Evolutionary conservation across 2,797 vertebrate species (phyloP).

Genomic region (Amblyraja radiata): DNA sequence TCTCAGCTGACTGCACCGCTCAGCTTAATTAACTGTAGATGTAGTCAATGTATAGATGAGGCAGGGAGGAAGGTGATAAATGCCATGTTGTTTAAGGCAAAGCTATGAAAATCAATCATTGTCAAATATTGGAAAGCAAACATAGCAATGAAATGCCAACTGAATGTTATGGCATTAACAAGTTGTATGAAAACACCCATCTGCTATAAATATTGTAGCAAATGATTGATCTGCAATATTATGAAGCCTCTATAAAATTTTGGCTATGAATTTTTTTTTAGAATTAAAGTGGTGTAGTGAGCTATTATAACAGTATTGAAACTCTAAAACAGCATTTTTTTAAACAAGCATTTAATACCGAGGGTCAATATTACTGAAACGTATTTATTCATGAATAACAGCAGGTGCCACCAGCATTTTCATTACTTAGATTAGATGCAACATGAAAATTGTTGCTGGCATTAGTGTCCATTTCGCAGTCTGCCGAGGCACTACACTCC

Average conservation of each 20-base stretch:
- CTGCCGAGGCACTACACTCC: neutral
- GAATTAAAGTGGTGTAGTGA: neutral
- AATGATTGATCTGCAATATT: neutral
- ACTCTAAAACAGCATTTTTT: neutral
- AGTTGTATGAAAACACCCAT: neutral
- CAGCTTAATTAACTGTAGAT: neutral
- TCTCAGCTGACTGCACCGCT: neutral
- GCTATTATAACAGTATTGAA: neutral
- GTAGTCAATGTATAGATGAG: too few relatives aligned
- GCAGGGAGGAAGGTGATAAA: neutral
- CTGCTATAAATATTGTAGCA: neutral
- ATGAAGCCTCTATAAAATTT: slow-evolving; percentile 1
- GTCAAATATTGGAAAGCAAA: neutral
- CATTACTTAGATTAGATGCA: too few relatives aligned
- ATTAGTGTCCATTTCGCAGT: neutral
- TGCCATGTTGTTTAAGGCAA: neutral
- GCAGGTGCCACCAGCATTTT: too few relatives aligned
- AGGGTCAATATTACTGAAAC: neutral
- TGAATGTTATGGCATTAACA: neutral
- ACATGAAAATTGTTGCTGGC: neutral
- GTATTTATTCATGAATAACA: too few relatives aligned
- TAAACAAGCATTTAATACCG: neutral
- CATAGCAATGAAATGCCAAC: slow-evolving; percentile 5
- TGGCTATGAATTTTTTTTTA: neutral
- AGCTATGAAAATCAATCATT: slow-evolving; percentile 30